Evolutionary conservation across 1,140 invertebrate genomes (phyloP).

Genomic region (Caenorhabditis tropicalis): DNA sequence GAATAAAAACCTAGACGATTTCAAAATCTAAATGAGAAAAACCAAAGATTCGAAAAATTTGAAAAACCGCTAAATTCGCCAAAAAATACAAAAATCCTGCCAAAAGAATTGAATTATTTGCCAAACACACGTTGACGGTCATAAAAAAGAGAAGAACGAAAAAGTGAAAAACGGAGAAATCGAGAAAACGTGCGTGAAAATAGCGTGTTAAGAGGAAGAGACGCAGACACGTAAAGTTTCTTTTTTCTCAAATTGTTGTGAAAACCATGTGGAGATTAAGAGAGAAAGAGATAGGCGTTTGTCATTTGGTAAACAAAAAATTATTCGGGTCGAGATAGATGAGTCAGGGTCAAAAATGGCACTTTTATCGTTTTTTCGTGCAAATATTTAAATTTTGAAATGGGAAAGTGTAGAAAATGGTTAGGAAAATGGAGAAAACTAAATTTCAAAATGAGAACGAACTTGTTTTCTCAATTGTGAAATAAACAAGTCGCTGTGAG

Average conservation of each 20-base stretch:
- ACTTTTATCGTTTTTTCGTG: no score
- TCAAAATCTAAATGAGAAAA: no score
- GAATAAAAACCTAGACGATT: no score
- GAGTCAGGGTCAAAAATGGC: neutral
- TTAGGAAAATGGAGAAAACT: no score
- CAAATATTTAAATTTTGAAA: no score
- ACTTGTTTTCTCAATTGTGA: no score
- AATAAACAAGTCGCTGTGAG: no score
- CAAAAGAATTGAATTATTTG: conserved; percentile 3
- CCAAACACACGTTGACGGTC: conserved; percentile 1
- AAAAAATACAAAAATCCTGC: neutral
- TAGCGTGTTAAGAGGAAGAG: neutral
- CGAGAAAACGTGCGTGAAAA: neutral
- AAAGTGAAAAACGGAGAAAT: neutral
- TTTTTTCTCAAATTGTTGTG: conserved; percentile 4
- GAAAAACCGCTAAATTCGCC: no score
- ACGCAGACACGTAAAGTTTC: neutral
- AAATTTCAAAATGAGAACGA: no score
- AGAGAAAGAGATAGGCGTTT: neutral
- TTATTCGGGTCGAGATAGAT: neutral
- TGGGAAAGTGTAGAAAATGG: no score
- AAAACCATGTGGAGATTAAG: conserved; percentile 20
- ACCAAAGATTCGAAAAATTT: no score
- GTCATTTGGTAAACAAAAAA: conserved; percentile 10
- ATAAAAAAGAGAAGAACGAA: neutral